These are phyloP conservation scores for Tychaedon coryphoeus DNA, from an alignment of 2,113 vertebrate genomes.

Conservation along the genomic window DNA sequence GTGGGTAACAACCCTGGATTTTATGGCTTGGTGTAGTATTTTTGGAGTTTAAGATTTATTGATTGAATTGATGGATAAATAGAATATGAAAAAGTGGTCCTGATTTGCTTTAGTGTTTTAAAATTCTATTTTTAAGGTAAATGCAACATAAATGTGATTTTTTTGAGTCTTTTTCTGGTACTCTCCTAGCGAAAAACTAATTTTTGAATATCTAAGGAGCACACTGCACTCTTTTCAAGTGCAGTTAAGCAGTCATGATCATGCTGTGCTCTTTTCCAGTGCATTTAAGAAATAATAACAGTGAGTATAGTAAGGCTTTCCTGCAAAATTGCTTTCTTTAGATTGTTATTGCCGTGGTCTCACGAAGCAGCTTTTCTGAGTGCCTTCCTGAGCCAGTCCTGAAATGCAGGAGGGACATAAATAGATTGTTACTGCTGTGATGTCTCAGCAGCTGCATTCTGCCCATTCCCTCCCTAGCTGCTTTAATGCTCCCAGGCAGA, in stretches of 20 bases:
- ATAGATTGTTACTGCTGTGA: background rate
- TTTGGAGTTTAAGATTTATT: background rate
- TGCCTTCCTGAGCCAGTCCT: background rate
- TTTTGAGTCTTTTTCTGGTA: background rate
- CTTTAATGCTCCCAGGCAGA: background rate
- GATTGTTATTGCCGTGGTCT: background rate
- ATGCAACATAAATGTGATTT: background rate
- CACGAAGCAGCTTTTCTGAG: accelerated
- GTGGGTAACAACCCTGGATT: background rate
- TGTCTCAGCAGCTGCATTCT: background rate
- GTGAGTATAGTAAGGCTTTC: background rate
- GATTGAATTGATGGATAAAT: background rate
- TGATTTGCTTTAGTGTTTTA: background rate
- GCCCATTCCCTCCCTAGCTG: background rate
- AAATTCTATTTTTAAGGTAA: background rate
- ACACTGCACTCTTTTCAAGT: background rate
- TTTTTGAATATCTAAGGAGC: background rate
- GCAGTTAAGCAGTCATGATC: background rate
- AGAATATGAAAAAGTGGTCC: background rate
- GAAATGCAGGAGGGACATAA: background rate
- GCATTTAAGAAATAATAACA: background rate
- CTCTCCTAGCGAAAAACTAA: background rate
- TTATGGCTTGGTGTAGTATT: background rate
- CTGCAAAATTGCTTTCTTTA: background rate
- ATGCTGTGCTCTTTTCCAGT: background rate